Evolutionary conservation across 2,888 invertebrate genomes (phyloP).

Genomic region (Sarcophaga rosellei): DNA sequence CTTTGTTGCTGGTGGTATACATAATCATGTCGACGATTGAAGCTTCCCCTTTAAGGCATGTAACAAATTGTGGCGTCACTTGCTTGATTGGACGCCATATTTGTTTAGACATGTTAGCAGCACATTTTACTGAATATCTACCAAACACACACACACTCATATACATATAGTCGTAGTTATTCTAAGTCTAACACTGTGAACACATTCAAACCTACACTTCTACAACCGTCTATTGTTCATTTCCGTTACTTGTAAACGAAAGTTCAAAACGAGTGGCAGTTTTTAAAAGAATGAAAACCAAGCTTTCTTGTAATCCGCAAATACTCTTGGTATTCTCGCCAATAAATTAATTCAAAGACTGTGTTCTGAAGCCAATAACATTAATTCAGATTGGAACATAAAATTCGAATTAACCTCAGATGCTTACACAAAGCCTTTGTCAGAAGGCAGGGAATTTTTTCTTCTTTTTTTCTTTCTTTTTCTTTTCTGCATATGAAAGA

Average conservation of each 20-base stretch:
- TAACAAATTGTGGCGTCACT: slow-evolving; percentile 69
- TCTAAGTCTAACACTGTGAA: neutral
- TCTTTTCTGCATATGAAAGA: too few species aligned
- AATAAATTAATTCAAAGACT: neutral
- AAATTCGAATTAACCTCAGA: too few species aligned
- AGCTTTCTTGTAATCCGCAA: neutral
- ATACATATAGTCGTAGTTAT: neutral
- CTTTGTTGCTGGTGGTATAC: slow-evolving; percentile 64
- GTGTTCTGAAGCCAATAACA: neutral
- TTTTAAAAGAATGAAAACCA: slow-evolving; percentile 12
- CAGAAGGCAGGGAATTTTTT: too few species aligned
- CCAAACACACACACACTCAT: slow-evolving; percentile 12
- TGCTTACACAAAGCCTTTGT: too few species aligned
- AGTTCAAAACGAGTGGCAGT: neutral
- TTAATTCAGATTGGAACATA: too few species aligned
- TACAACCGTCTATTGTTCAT: slow-evolving; percentile 49
- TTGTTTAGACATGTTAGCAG: slow-evolving; percentile 67
- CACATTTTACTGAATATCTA: slow-evolving; percentile 61
- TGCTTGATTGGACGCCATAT: slow-evolving; percentile 69
- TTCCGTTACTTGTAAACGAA: slow-evolving; percentile 56
- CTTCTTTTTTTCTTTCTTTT: too few species aligned
- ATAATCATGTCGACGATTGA: slow-evolving; percentile 70
- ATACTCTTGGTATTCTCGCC: too few species aligned
- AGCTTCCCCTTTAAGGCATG: slow-evolving; percentile 66
- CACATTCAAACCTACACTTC: slow-evolving; percentile 40